These are phyloP conservation scores for Crocuta crocuta DNA, from an alignment of 2,113 vertebrate genomes.

Conservation along the genomic window DNA sequence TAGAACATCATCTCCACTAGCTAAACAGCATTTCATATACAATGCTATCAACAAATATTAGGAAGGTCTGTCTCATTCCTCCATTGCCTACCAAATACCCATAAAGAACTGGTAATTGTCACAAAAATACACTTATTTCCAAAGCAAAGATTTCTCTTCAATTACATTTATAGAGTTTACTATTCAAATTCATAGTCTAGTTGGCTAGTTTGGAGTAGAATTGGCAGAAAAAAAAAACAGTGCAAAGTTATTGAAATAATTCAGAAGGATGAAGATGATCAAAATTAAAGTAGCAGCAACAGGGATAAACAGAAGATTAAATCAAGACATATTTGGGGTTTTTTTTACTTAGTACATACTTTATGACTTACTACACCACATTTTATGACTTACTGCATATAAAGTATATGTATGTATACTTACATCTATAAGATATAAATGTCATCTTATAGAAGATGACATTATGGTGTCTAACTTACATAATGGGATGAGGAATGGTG, in stretches of 20 bases:
- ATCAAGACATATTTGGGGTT: not conserved
- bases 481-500: not conserved
- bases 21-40: not conserved
- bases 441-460: not conserved
- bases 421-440: too few species aligned
- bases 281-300: not conserved
- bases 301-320: not conserved
- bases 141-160: constrained; percentile 41
- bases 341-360: not conserved
- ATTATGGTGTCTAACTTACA: not conserved
- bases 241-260: not conserved
- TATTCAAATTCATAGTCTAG: not conserved
- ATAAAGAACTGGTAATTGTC: not conserved
- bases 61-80: not conserved
- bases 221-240: not conserved
- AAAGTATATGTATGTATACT: too few species aligned
- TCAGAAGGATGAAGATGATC: not conserved
- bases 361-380: not conserved
- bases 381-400: not conserved
- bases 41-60: not conserved
- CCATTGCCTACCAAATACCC: not conserved
- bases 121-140: constrained; percentile 29
- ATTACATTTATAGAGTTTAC: not conserved
- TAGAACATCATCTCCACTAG: not conserved
- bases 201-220: not conserved